Conservation (phyloP, 2,888 invertebrate species). For the Tribolium freemani region DNA sequence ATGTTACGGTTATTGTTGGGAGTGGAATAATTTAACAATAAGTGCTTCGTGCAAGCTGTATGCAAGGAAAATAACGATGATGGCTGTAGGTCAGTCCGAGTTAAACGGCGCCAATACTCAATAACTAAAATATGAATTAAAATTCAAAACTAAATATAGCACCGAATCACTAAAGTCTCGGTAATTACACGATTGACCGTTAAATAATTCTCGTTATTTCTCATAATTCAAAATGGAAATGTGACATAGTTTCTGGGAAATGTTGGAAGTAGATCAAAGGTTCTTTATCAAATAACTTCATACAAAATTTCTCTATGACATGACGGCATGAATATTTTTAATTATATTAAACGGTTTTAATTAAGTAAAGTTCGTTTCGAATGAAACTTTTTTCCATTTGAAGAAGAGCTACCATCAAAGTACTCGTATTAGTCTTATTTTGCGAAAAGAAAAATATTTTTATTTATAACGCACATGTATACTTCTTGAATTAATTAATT, state of each 20-base stretch:
- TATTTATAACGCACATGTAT: slow-evolving; percentile 16
- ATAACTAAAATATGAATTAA: slow-evolving; percentile 7
- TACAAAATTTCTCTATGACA: slow-evolving; percentile 6
- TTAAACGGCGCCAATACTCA: slow-evolving; percentile 1
- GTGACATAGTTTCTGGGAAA: background rate
- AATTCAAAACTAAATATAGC: slow-evolving; percentile 20
- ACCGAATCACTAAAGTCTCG: slow-evolving; percentile 13
- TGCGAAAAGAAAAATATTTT: slow-evolving; percentile 18
- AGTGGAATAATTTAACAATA: background rate
- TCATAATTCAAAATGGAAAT: background rate
- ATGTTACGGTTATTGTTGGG: slow-evolving; percentile 7
- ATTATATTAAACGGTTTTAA: slow-evolving; percentile 28
- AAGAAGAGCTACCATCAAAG: slow-evolving; percentile 14
- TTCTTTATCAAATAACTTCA: slow-evolving; percentile 2
- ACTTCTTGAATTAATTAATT: slow-evolving; percentile 22
- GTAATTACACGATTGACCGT: slow-evolving; percentile 9
- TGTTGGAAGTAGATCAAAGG: slow-evolving; percentile 1
- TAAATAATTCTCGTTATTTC: slow-evolving; percentile 4
- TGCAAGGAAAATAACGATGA: slow-evolving; percentile 1
- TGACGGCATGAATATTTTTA: slow-evolving; percentile 27
- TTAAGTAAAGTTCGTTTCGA: slow-evolving; percentile 13
- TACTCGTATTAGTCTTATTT: background rate
- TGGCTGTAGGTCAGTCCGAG: background rate
- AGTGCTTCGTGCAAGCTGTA: background rate
- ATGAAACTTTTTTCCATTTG: background rate